These are phyloP conservation scores for Notechis scutatus DNA, from an alignment of 2,113 vertebrate genomes.

Conservation along the genomic window DNA sequence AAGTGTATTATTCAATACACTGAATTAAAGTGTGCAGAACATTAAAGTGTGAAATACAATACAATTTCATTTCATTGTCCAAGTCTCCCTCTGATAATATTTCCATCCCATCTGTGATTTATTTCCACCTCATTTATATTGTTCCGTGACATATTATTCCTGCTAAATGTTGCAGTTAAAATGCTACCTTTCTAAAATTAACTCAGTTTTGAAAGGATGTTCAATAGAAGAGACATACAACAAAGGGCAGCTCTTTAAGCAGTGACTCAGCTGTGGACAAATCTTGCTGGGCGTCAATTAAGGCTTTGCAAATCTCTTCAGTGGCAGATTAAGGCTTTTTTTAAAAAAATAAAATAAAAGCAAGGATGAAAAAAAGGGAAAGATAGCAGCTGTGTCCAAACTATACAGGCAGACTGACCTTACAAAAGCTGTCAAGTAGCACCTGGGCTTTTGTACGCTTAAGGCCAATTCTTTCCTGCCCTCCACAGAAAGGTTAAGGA, in stretches of 20 bases:
- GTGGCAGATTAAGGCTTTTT: conserved; percentile 43
- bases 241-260: conserved; percentile 6
- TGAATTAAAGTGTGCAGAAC: no score
- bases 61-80: not conserved
- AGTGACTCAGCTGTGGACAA: conserved; percentile 31
- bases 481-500: conserved; percentile 10
- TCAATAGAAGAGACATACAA: not conserved
- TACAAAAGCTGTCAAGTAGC: conserved; percentile 21
- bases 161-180: conserved; percentile 6
- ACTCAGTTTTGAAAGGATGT: not conserved
- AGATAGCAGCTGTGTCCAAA: conserved; percentile 41
- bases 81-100: not conserved
- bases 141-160: not conserved
- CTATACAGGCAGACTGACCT: conserved; percentile 33
- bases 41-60: not conserved
- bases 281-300: conserved; percentile 50
- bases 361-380: conserved; percentile 44
- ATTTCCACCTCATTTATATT: not conserved
- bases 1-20: no score
- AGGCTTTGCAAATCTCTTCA: conserved; percentile 43
- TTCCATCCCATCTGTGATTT: not conserved
- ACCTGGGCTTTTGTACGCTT: conserved; percentile 26
- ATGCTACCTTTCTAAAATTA: conserved; percentile 14
- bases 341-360: conserved; percentile 15
- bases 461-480: not conserved